Base-by-base conservation (phyloP, 2,797 vertebrate species). In the Anomalospiza imberbis region DNA sequence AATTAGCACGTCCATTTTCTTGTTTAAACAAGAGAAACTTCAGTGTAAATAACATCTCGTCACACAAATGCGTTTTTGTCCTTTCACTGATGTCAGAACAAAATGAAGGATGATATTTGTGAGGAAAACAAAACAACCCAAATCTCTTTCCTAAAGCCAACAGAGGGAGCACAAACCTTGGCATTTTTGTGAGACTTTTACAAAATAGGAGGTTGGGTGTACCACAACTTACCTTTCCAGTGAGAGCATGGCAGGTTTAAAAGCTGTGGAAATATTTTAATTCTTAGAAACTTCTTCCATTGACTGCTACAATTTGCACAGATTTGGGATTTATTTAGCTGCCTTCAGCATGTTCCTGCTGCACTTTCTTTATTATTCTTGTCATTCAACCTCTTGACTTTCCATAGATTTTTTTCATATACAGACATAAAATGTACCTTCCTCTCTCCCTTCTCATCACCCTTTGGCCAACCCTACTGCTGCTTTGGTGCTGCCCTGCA, bases 161-260 rank as follows among this genome's bases (percentile, higher is more conserved):
- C 95, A 97, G 96, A 97, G 96, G 95, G 95, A 97, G 95, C 92
- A 96, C 91, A 96, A 93, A 94, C 85, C 89, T 92, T 94, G 91
- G 76, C 20, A 28, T 12, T 84, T 96, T 91, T 80, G 70, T 83
- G 48, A 91, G 65, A 78, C 13, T 70, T 95, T 83, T 62, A 19
- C 94, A 90, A 94, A 91, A 5, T 25, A 54, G 72, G 62, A 94
- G 54, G 57, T 76, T 60, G 61, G 22, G 13, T 60, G 61, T 84
- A 63, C 89, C 87, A 80, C 50, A 67, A 60, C 77, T 93, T 95
- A 85, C 81, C 90, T 93, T 92, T 42, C 67, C 78, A 61, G 25
- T 32, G 32, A 53, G 36, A 84, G 3, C 24, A 38, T 32, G 53
- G 58, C 31, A 81, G 72, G 36, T 77, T 92, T 74, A 71, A 91